Percentiles rank a stretch among this genome's conserved stretches.
phyloP scores from a whole-genome alignment of 2,888 invertebrate species.

The Nomada hirtipes region DNA sequence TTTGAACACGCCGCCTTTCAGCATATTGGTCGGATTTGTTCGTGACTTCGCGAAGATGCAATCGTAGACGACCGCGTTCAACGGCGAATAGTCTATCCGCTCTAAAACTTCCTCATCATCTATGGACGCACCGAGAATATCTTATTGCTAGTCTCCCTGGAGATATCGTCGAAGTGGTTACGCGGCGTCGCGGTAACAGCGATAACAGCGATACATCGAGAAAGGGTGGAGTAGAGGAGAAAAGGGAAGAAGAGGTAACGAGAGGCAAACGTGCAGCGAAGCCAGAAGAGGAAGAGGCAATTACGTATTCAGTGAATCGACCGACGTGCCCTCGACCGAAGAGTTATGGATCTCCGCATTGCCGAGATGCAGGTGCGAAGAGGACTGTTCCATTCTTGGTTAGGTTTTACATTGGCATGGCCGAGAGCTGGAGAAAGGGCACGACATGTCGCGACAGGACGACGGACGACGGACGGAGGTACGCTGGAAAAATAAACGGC shows the following conservation, averaged over 20 bases:
- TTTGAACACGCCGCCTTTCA: not conserved
- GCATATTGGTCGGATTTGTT: not conserved
- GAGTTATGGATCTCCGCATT: slow-evolving; percentile 68
- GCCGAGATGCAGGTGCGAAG: slow-evolving; percentile 67
- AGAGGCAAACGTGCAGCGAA: slow-evolving; percentile 47
- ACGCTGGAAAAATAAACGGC: slow-evolving; percentile 61
- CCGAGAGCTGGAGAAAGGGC: not conserved
- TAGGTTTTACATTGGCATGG: slow-evolving; percentile 62
- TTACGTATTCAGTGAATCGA: slow-evolving; percentile 73
- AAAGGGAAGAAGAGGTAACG: not conserved
- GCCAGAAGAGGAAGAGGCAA: slow-evolving; percentile 61
- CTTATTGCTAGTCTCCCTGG: not conserved
- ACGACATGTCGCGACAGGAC: not conserved
- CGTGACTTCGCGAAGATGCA: not conserved
- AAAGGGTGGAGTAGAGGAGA: not conserved
- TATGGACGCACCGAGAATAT: not conserved
- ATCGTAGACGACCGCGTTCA: not conserved
- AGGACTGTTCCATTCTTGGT: slow-evolving; percentile 57
- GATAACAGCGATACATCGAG: slow-evolving; percentile 48
- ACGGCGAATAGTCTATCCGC: not conserved
- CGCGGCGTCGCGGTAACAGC: slow-evolving; percentile 52
- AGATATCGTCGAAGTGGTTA: not conserved
- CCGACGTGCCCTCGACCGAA: slow-evolving; percentile 66
- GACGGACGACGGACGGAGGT: slow-evolving; percentile 19
- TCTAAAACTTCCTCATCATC: slow-evolving; percentile 2